A percentile compares a stretch with the other conserved stretches of the same genome.
Conservation (phyloP, 2,113 vertebrate genomes). For the Symphodus melops region DNA sequence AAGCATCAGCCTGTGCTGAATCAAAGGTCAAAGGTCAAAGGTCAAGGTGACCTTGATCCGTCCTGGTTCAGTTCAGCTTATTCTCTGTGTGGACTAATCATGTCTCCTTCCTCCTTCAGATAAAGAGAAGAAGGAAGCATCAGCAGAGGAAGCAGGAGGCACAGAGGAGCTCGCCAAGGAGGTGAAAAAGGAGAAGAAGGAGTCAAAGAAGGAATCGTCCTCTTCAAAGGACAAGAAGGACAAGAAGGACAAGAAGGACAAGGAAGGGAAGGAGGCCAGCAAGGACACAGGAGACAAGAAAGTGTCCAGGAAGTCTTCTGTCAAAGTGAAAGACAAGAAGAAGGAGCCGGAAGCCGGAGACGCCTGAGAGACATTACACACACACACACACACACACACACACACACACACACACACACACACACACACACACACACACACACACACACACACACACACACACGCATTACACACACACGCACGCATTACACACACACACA, state of each 20-base stretch:
- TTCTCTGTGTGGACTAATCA: background rate
- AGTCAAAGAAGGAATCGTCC: conserved; percentile 63
- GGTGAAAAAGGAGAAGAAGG: conserved; percentile 67
- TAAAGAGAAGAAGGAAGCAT: conserved; percentile 67
- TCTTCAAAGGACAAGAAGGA: conserved; percentile 72
- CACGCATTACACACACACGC: background rate
- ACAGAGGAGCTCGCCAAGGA: conserved; percentile 50
- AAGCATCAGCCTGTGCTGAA: background rate
- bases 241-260: conserved; percentile 75
- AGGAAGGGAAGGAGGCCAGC: conserved; percentile 66
- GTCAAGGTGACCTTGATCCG: background rate
- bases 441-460: conserved; percentile 9
- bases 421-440: background rate
- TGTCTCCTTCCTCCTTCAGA: conserved; percentile 42
- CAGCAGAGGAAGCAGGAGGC: conserved; percentile 37
- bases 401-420: background rate
- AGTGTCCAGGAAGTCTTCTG: conserved; percentile 73
- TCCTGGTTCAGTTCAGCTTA: too few species aligned
- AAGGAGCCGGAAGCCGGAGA: conserved; percentile 74
- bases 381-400: background rate
- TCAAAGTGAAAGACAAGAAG: conserved; percentile 82
- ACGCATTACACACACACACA: background rate
- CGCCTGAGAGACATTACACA: conserved; percentile 48
- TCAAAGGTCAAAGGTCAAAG: background rate
- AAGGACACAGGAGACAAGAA: conserved; percentile 73